Conservation (phyloP, 2,888 invertebrate species). For the Zele albiditarsus region DNA sequence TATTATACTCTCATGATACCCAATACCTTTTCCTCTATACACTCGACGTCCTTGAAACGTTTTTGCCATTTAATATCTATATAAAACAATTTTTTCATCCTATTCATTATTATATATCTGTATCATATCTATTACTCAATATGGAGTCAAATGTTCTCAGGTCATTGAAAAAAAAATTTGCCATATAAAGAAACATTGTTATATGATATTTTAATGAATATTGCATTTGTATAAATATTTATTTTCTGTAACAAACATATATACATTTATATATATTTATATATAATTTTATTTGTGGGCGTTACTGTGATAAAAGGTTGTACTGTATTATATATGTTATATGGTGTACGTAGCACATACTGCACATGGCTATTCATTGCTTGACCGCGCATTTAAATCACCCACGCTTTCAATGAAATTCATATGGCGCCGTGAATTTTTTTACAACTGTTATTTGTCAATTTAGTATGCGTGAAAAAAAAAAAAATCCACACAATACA, state of each 20-base stretch:
- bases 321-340: neutral
- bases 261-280: neutral
- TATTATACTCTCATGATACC: neutral
- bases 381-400: slow-evolving; percentile 14
- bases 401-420: slow-evolving; percentile 5
- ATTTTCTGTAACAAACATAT: neutral
- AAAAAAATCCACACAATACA: no score
- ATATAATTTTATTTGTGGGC: neutral
- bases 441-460: neutral
- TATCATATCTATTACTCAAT: neutral
- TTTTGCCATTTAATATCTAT: neutral
- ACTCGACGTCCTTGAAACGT: slow-evolving; percentile 12
- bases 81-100: neutral
- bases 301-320: slow-evolving; percentile 1
- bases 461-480: neutral
- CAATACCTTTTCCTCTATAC: neutral
- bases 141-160: neutral
- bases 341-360: neutral
- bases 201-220: neutral
- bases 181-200: neutral
- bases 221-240: neutral
- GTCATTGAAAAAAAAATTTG: neutral
- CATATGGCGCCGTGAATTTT: neutral
- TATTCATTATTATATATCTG: neutral
- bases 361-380: slow-evolving; percentile 3